Evolutionary conservation across 1,140 invertebrate genomes (phyloP).

Genomic region (Samia ricini): DNA sequence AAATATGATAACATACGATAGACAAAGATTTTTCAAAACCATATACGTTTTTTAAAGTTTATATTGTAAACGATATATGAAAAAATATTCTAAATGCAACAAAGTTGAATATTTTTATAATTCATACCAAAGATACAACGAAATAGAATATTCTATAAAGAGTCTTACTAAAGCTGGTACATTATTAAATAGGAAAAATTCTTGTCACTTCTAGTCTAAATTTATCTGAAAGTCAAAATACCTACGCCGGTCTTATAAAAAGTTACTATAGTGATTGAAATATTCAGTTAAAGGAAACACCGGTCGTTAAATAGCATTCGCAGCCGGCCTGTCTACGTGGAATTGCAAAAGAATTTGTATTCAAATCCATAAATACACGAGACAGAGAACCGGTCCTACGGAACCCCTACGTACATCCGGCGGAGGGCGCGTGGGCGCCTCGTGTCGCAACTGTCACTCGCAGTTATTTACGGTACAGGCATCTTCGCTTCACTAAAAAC

Average conservation of each 20-base stretch:
- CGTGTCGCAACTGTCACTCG: conserved; percentile 63
- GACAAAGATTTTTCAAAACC: too few relatives aligned
- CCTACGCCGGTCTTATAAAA: background rate
- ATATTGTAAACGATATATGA: too few relatives aligned
- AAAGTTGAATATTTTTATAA: too few relatives aligned
- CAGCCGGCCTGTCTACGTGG: conserved; percentile 69
- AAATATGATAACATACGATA: too few relatives aligned
- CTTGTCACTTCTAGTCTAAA: too few relatives aligned
- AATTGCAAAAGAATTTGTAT: conserved; percentile 51
- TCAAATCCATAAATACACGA: conserved; percentile 56
- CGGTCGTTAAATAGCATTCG: conserved; percentile 60
- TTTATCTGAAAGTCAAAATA: too few relatives aligned
- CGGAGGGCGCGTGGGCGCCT: conserved; percentile 54
- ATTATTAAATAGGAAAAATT: too few relatives aligned
- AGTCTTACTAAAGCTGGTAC: too few relatives aligned
- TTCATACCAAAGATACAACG: too few relatives aligned
- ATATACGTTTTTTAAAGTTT: too few relatives aligned
- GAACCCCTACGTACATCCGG: conserved; percentile 75
- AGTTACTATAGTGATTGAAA: background rate
- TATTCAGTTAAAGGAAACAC: conserved; percentile 67
- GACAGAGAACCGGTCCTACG: conserved; percentile 64
- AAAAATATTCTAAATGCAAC: too few relatives aligned
- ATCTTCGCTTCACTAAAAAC: conserved; percentile 45
- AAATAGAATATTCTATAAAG: too few relatives aligned
- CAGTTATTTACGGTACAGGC: conserved; percentile 55